Percentiles rank a stretch among this genome's conserved stretches.
Conservation (phyloP, 2,888 invertebrate genomes). For the Cordilura impudica region DNA sequence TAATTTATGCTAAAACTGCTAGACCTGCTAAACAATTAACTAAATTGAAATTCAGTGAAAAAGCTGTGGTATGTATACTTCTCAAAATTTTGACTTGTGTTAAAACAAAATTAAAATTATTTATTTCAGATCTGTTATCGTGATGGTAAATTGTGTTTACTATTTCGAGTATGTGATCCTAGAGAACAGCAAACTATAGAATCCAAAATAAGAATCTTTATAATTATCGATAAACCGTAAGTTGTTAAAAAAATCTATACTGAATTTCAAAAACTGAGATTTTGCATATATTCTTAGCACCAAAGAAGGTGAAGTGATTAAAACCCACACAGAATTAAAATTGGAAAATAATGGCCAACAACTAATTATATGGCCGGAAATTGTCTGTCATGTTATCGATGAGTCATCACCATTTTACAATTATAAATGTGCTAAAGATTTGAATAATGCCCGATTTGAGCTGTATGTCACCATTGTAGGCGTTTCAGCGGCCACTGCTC, state of each 20-base stretch:
- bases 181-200: conserved; percentile 87
- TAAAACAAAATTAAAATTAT: not conserved
- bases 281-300: conserved; percentile 67
- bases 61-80: conserved; percentile 81
- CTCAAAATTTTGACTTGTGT: not conserved
- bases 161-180: conserved; percentile 90
- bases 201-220: conserved; percentile 84
- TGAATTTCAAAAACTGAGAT: not conserved
- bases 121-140: conserved; percentile 84
- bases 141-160: conserved; percentile 87
- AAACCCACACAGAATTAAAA: conserved; percentile 85
- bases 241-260: conserved; percentile 36
- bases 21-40: conserved; percentile 87
- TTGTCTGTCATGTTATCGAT: conserved; percentile 90
- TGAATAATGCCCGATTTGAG: conserved; percentile 87
- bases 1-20: conserved; percentile 88
- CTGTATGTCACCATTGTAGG: conserved; percentile 90
- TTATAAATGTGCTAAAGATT: conserved; percentile 85
- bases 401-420: conserved; percentile 87
- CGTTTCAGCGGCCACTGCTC: conserved; percentile 87
- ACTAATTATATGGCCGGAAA: conserved; percentile 91
- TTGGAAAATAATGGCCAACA: conserved; percentile 82
- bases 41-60: conserved; percentile 89
- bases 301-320: conserved; percentile 85
- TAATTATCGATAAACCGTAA: conserved; percentile 74